phyloP scores from a whole-genome alignment of 2,888 invertebrate species.

The Drosophila fungiperda region DNA sequence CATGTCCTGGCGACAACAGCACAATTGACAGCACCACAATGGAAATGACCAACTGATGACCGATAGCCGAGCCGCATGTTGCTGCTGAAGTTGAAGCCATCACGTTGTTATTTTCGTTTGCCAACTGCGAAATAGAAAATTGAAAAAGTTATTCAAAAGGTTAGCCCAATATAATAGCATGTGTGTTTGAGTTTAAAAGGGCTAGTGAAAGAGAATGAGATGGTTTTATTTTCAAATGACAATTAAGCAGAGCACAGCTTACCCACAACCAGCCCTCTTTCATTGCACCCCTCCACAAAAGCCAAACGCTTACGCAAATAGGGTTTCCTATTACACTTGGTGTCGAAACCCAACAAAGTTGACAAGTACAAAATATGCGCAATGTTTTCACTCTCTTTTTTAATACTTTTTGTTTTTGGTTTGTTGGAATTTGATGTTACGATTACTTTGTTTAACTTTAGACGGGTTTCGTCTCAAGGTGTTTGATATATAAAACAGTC shows the following conservation, averaged over 20 bases:
- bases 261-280: constrained; percentile 1
- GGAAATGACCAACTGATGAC: constrained; percentile 63
- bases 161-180: constrained; percentile 3
- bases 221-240: constrained; percentile 45
- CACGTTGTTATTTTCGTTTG: constrained; percentile 19
- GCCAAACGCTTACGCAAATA: constrained; percentile 68
- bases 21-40: constrained; percentile 72
- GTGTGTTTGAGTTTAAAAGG: background rate
- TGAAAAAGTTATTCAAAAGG: constrained; percentile 7
- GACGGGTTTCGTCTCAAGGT: constrained; percentile 46
- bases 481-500: constrained; percentile 65
- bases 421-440: constrained; percentile 11
- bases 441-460: constrained; percentile 17
- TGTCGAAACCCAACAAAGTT: constrained; percentile 60
- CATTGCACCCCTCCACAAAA: background rate
- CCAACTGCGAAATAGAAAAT: constrained; percentile 46
- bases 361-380: constrained; percentile 57
- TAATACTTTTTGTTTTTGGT: background rate
- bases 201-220: background rate
- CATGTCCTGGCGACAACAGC: constrained; percentile 59
- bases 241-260: constrained; percentile 49
- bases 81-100: constrained; percentile 46
- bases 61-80: constrained; percentile 53
- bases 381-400: constrained; percentile 9
- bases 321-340: constrained; percentile 72